Conservation (phyloP, 1,140 invertebrate genomes). For the Sesamia nonagrioides region DNA sequence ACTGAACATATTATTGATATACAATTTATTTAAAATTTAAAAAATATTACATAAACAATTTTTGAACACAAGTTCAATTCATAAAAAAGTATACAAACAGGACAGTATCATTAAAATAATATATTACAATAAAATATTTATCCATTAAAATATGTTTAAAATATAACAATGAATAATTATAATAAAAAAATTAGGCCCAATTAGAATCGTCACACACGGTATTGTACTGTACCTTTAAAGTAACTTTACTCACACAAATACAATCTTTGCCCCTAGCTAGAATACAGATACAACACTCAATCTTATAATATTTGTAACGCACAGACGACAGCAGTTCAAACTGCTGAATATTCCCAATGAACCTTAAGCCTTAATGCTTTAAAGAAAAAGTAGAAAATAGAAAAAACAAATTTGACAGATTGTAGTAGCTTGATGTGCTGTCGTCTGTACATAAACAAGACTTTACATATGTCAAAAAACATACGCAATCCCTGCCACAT, state of each 20-base stretch:
- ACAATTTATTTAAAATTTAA: too few species aligned
- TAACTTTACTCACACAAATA: conserved; percentile 3
- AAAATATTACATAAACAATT: too few species aligned
- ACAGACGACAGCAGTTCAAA: neutral
- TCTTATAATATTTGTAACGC: neutral
- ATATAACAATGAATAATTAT: neutral
- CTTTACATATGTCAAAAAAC: conserved; percentile 54
- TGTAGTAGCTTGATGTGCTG: too few species aligned
- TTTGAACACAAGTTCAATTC: neutral
- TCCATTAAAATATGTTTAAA: neutral
- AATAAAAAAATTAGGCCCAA: conserved; percentile 1
- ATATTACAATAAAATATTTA: neutral
- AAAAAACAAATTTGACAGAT: too few species aligned
- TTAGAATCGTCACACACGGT: neutral
- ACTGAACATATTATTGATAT: too few species aligned
- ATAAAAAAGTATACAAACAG: neutral
- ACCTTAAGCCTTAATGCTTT: too few species aligned
- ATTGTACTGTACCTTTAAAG: neutral
- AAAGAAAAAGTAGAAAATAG: too few species aligned
- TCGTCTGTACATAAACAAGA: conserved; percentile 59
- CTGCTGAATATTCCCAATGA: too few species aligned
- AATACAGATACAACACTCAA: conserved; percentile 19
- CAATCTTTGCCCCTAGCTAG: neutral
- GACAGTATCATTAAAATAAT: neutral
- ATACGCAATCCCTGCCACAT: conserved; percentile 56